Percentiles rank a stretch among this genome's conserved stretches.
phyloP scores from a whole-genome alignment of 2,113 vertebrate species.

The Campylomormyrus numenius region DNA sequence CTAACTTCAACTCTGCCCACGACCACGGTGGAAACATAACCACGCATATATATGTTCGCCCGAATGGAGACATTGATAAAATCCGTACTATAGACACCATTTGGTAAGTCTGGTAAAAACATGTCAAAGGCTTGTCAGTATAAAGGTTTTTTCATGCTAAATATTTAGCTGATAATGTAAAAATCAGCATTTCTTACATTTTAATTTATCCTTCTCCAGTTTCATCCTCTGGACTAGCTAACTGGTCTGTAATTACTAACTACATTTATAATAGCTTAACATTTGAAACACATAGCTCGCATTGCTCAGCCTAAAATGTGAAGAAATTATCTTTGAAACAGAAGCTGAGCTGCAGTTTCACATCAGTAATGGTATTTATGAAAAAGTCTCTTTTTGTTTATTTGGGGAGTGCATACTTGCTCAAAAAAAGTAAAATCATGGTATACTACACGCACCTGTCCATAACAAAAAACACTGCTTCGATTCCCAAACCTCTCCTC shows the following conservation, averaged over 20 bases:
- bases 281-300: background rate
- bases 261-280: background rate
- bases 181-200: background rate
- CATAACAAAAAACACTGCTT: background rate
- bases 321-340: background rate
- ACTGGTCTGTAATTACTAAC: background rate
- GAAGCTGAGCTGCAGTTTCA: background rate
- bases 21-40: slow-evolving; percentile 78
- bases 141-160: background rate
- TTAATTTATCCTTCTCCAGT: background rate
- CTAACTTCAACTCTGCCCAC: slow-evolving; percentile 77
- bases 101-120: slow-evolving; percentile 65
- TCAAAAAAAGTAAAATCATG: background rate
- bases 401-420: background rate
- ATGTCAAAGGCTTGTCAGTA: background rate
- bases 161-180: background rate
- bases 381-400: background rate
- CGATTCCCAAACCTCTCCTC: background rate
- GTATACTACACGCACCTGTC: background rate
- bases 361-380: background rate
- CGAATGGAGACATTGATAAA: slow-evolving; percentile 65
- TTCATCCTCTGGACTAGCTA: background rate
- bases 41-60: slow-evolving; percentile 76
- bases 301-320: background rate
- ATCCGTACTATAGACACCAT: slow-evolving; percentile 75